Percentiles rank a stretch among this genome's conserved stretches.
phyloP scores from a whole-genome alignment of 2,113 vertebrate genomes.

The Halcyon malimbica region DNA sequence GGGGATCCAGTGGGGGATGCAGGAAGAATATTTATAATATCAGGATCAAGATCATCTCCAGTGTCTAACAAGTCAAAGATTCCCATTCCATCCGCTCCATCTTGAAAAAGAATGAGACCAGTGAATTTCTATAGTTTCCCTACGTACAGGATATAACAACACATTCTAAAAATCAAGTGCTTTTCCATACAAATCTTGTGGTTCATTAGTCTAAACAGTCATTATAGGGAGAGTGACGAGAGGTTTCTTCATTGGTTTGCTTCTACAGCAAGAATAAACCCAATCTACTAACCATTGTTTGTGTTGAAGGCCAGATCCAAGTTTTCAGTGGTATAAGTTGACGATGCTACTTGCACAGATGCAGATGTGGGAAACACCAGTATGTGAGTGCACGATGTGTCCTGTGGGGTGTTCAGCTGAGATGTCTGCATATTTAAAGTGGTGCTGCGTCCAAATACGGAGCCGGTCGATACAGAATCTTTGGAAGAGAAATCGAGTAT shows the following conservation, averaged over 20 bases:
- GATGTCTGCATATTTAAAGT: slow-evolving; percentile 97
- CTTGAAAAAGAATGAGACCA: slow-evolving; percentile 69
- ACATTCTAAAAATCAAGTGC: neutral
- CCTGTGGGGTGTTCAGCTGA: slow-evolving; percentile 95
- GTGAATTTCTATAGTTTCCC: neutral
- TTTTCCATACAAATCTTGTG: neutral
- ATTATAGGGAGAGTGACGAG: accelerated
- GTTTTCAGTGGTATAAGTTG: slow-evolving; percentile 89
- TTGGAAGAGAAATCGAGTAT: neutral
- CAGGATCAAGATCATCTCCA: slow-evolving; percentile 92
- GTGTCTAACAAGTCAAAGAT: slow-evolving; percentile 92
- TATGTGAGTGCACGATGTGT: slow-evolving; percentile 97
- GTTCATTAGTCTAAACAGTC: neutral
- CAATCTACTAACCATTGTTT: slow-evolving; percentile 85
- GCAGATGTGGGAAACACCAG: slow-evolving; percentile 97
- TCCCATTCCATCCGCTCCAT: slow-evolving; percentile 92
- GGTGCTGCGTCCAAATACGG: slow-evolving; percentile 95
- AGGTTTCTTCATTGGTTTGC: neutral
- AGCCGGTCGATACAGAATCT: slow-evolving; percentile 96
- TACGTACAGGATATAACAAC: accelerated
- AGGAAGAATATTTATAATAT: slow-evolving; percentile 96
- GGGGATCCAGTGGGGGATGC: slow-evolving; percentile 92
- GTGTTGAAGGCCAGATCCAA: slow-evolving; percentile 93
- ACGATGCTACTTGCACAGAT: slow-evolving; percentile 93
- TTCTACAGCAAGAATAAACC: neutral